Evolutionary conservation across 2,113 vertebrate species (phyloP).

Genomic region (Dascyllus trimaculatus): DNA sequence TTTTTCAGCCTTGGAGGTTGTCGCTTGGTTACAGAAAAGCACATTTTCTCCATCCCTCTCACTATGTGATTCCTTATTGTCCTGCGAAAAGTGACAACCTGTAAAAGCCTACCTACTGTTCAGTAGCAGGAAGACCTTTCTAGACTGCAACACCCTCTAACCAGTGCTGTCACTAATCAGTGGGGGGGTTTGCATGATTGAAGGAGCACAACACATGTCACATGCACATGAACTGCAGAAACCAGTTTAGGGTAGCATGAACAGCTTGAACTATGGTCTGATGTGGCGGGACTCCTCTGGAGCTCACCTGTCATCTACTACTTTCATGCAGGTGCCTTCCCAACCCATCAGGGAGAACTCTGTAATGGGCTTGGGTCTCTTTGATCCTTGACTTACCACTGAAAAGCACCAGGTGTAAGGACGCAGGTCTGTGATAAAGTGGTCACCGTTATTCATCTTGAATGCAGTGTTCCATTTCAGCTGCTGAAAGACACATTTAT

Average conservation of each 20-base stretch:
- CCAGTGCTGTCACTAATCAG: background rate
- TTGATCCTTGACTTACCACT: background rate
- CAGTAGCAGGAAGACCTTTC: background rate
- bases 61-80: background rate
- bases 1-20: too few species aligned
- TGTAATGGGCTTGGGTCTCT: background rate
- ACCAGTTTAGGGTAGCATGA: background rate
- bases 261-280: background rate
- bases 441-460: background rate
- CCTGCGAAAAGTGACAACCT: constrained; percentile 14
- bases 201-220: background rate
- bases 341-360: background rate
- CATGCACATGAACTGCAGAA: background rate
- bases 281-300: background rate
- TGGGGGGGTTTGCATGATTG: background rate
- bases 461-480: too few species aligned
- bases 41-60: background rate
- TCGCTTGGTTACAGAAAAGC: background rate
- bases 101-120: constrained; percentile 9
- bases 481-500: too few species aligned
- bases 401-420: background rate
- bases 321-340: background rate
- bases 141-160: background rate
- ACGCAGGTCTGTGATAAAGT: background rate
- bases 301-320: background rate